These are phyloP conservation scores for Struthidea cinerea DNA, from an alignment of 2,113 vertebrate species.

Conservation along the genomic window DNA sequence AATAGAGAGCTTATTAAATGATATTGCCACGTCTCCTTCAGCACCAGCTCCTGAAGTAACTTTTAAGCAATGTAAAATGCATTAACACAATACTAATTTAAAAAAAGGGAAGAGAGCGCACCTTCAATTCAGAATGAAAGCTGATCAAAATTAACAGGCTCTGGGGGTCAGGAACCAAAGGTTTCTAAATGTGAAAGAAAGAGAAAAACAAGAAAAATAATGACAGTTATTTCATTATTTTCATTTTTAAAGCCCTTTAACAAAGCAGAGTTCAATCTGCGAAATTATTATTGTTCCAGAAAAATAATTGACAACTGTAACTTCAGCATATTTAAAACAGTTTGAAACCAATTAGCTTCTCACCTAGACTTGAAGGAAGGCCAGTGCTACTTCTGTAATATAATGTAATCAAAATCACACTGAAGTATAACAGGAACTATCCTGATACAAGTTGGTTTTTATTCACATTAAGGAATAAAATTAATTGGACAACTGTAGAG, in stretches of 20 bases:
- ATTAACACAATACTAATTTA: conserved; percentile 5
- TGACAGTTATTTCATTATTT: conserved; percentile 17
- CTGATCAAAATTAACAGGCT: conserved; percentile 49
- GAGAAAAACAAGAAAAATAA: conserved; percentile 5
- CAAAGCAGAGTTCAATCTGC: conserved; percentile 32
- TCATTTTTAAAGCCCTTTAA: conserved; percentile 9
- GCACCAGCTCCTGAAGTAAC: background rate
- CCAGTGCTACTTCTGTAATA: conserved; percentile 31
- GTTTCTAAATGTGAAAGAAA: conserved; percentile 15
- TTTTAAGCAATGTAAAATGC: background rate
- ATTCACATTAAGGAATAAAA: conserved; percentile 16
- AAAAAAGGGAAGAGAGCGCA: background rate
- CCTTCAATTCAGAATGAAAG: conserved; percentile 27
- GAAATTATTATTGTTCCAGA: conserved; percentile 45
- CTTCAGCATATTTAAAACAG: conserved; percentile 62
- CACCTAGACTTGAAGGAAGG: conserved; percentile 66
- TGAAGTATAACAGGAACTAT: conserved; percentile 28
- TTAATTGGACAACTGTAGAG: conserved; percentile 34
- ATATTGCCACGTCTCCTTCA: background rate
- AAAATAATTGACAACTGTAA: conserved; percentile 58
- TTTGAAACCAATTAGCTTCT: conserved; percentile 70
- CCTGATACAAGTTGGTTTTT: background rate
- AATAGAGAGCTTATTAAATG: background rate
- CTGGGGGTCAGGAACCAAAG: conserved; percentile 32
- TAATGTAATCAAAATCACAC: conserved; percentile 40